Base-by-base conservation (phyloP, 1,140 invertebrate genomes). In the Drosophila kanapiae region DNA sequence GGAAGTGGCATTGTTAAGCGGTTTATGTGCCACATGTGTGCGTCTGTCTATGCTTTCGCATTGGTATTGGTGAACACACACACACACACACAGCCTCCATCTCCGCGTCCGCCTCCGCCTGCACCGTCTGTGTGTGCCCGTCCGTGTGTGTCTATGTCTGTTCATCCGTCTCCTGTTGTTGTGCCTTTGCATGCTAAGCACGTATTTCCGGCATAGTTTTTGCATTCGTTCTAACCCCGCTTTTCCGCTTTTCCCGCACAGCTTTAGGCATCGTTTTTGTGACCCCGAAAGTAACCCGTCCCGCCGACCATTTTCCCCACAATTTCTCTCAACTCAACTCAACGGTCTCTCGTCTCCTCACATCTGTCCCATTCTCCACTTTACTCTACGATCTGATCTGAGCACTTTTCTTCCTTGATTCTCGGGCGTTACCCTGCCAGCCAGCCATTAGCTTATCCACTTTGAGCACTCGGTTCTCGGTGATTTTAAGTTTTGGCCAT, bases 1-100 rank as follows among this genome's bases (percentile, higher is more conserved):
- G 84, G 84, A 88, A 88, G 84, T 88, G 85, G 84, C 84, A 88
- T 88, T 88, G 84, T 88, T 88, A 88, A 90, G 85, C 84, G 84
- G 85, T 90, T 88, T 87, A 87, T 83, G 59, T 77, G 60, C 75
- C 62, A 49, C 67, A 54, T 67, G 81, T 67, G 81, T 80, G 67
- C 69, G 58, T 78, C 27, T 64, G 71, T 54, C 47, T 80, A 42
- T 80, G 37, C 76, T 13, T 35, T 11, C 45, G 31, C 38, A 14
- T 54, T 56, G 53, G 49, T 72, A 58, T 56, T 56, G 49, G 27
- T 69, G 70, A 53, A 2, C 49, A n/a, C 53, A 35, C 48, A 16
- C 57, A 48, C 63, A 68, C 16, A n/a, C 14, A 23, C 42, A 45
- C 75, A 75, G 75, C 48, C 63, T 72, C 62, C 38, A 18, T 56